Evolutionary conservation across 2,797 vertebrate species (phyloP), one percentile per base, ranked within the genome.

Genomic region (Spinus olivaceus): DNA sequence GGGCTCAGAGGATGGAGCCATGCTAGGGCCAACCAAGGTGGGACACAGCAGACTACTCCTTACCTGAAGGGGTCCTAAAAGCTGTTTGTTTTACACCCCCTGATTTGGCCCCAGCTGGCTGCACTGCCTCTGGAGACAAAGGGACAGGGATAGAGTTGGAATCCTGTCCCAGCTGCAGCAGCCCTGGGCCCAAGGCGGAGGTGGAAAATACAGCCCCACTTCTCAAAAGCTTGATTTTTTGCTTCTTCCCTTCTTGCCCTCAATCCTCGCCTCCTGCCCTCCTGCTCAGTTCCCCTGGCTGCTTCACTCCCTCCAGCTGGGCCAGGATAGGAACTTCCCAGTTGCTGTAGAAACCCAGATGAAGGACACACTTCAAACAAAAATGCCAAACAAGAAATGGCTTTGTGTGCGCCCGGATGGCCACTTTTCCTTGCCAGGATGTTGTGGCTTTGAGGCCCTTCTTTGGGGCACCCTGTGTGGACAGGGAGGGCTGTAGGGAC

Each of bases 271-370:
- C 41, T 56, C 70, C 51, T 42, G 33, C 56, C 33, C 57, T 70
- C 69, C 50, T 30, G 37, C 71, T 82, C 67, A 0, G 1, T 54
- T 78, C 51, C 44, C 59, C 71, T 2, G 50, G 63, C 84, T 81
- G 80, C 86, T 72, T 88, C n/a, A 7, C 33, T 63, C 77, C 81
- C 77, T 88, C 79, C 69, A 56, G 91, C 88, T 65, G 8, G 82
- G 94, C 76, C 86, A 72, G 82, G 78, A 50, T 12, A 3, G 80
- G 88, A 94, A 92, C 92, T 69, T 92, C 87, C 92, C 60, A 6
- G 90, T 86, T 97, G 88, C 92, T 86, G 85, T 91, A 95, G 94
- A 95, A 97, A 96, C 94, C 49, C 63, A 56, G 85, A 87, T 83
- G 96, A 95, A 93, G 95, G 94, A 88, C 94, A 70, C 20, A 33